Conservation (phyloP, 2,797 vertebrate genomes). For the Pangasius macronema region DNA sequence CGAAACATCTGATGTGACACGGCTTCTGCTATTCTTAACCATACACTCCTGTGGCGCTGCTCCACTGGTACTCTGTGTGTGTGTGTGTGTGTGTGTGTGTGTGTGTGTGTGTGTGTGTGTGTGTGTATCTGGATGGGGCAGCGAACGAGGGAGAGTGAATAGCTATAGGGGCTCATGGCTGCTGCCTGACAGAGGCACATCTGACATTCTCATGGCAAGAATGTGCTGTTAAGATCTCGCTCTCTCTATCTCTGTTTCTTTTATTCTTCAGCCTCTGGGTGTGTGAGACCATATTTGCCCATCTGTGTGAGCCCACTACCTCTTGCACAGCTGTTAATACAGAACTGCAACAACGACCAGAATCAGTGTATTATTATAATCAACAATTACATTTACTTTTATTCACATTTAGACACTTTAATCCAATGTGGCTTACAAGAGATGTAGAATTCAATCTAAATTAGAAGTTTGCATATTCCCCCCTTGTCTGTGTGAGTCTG, state of each 20-base stretch:
- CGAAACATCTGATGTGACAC: constrained; percentile 75
- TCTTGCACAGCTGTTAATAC: constrained; percentile 34
- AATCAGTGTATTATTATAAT: constrained; percentile 7
- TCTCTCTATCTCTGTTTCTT: constrained; percentile 26
- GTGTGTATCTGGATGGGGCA: constrained; percentile 3
- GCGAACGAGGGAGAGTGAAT: constrained; percentile 6
- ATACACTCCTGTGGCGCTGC: constrained; percentile 65
- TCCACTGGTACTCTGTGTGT: constrained; percentile 31
- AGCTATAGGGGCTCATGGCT: constrained; percentile 34
- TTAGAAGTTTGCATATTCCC: background rate
- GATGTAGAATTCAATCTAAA: background rate
- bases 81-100: background rate
- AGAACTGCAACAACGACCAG: constrained; percentile 22
- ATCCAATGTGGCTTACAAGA: background rate
- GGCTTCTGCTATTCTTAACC: constrained; percentile 78
- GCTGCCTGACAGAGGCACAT: constrained; percentile 45
- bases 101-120: background rate
- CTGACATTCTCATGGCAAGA: constrained; percentile 53
- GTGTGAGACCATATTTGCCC: constrained; percentile 50
- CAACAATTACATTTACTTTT: background rate
- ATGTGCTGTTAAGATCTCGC: constrained; percentile 33
- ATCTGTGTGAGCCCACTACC: constrained; percentile 40
- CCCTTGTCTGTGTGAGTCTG: background rate
- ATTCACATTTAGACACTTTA: background rate
- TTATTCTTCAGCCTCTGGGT: constrained; percentile 40